Evolutionary conservation across 2,797 vertebrate species (phyloP).

Genomic region (Cossypha caffra): DNA sequence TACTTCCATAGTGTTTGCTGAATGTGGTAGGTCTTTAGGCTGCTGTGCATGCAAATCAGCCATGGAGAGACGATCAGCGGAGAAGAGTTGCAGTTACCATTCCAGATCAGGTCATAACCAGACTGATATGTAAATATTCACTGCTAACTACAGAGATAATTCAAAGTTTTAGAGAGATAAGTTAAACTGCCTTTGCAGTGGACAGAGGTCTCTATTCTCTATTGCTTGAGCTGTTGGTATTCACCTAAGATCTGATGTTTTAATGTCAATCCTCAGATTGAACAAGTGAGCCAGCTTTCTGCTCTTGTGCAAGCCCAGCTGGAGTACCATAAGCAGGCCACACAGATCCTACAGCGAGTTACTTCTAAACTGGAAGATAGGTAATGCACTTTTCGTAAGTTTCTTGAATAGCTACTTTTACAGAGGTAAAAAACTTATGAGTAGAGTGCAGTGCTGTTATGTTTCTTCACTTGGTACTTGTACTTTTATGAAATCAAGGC

Average conservation of each 20-base stretch:
- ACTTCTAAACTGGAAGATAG: conserved; percentile 91
- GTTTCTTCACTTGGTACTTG: not conserved
- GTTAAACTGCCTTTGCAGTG: not conserved
- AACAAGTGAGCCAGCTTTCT: conserved; percentile 96
- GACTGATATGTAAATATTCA: not conserved
- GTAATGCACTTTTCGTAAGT: conserved; percentile 67
- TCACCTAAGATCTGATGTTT: not conserved
- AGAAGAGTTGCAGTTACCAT: not conserved
- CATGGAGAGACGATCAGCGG: not conserved
- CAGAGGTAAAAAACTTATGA: not conserved
- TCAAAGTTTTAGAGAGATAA: not conserved
- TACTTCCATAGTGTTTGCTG: not conserved
- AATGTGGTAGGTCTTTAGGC: not conserved
- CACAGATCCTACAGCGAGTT: conserved; percentile 93
- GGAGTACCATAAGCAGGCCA: conserved; percentile 93
- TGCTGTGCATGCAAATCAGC: not conserved
- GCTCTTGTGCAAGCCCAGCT: conserved; percentile 95
- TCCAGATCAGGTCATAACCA: not conserved
- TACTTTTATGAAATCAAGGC: not conserved
- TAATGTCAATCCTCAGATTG: conserved; percentile 81
- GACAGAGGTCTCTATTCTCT: not conserved
- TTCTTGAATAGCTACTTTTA: not conserved
- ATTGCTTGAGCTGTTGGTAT: not conserved
- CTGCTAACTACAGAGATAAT: not conserved
- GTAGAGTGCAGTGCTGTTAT: not conserved